Conservation (phyloP, 2,797 vertebrate genomes). For the Lacerta agilis region DNA sequence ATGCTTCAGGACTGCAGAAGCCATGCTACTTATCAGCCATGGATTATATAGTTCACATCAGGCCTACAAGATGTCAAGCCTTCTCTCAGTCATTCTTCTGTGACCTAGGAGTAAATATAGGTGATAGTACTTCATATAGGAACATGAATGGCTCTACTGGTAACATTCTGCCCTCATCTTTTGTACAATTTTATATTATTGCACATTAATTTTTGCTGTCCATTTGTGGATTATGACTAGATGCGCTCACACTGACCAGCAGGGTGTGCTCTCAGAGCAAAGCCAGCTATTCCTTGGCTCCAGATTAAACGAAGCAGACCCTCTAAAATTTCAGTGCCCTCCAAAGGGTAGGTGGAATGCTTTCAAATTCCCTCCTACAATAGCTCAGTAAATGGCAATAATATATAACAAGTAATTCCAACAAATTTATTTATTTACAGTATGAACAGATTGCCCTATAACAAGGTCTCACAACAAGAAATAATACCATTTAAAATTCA, state of each 20-base stretch:
- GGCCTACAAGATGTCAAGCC: background rate
- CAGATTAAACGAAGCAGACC: rapidly evolving
- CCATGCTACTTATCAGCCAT: rapidly evolving
- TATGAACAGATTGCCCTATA: background rate
- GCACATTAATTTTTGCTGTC: background rate
- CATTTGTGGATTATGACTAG: background rate
- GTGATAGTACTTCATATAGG: background rate
- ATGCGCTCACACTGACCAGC: background rate
- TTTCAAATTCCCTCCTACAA: background rate
- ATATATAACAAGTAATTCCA: background rate
- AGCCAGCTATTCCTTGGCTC: background rate
- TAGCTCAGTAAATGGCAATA: background rate
- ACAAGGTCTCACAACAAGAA: background rate
- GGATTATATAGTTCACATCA: rapidly evolving
- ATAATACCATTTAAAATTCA: background rate
- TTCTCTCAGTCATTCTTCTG: background rate
- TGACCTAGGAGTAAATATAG: background rate
- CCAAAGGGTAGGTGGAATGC: background rate
- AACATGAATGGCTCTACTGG: rapidly evolving
- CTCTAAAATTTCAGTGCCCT: background rate
- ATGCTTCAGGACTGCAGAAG: rapidly evolving
- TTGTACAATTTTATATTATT: background rate
- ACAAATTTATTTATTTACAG: background rate
- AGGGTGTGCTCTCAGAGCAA: constrained; percentile 21
- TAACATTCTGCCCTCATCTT: background rate